Percentiles rank a stretch among this genome's conserved stretches.
Evolutionary conservation across 2,888 invertebrate species (phyloP).

Genomic region (Pachycephus smyrnensis): DNA sequence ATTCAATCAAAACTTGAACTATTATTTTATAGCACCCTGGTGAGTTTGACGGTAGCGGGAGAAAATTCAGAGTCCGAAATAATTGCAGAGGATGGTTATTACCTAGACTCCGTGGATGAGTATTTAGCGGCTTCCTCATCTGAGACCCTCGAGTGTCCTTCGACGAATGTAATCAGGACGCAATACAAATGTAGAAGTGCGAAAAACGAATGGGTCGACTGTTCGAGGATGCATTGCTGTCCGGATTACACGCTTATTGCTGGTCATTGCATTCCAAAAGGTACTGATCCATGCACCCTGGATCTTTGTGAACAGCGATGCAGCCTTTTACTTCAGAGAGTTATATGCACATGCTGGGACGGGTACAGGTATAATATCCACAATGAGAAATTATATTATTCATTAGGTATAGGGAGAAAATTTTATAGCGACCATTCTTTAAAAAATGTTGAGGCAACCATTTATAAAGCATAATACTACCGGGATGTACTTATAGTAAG

Average conservation of each 20-base stretch:
- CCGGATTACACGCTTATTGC: constrained; percentile 73
- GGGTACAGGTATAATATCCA: constrained; percentile 68
- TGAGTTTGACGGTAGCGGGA: background rate
- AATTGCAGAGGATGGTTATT: constrained; percentile 25
- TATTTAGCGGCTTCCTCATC: constrained; percentile 25
- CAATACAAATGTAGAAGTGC: constrained; percentile 72
- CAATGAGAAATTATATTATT: background rate
- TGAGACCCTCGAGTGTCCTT: constrained; percentile 70
- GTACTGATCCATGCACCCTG: constrained; percentile 74
- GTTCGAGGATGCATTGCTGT: constrained; percentile 74
- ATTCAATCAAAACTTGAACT: too few relatives aligned
- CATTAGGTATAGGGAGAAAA: background rate
- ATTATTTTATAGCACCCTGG: background rate
- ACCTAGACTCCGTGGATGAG: constrained; percentile 21
- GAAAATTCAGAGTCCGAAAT: constrained; percentile 6
- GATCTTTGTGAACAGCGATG: constrained; percentile 77
- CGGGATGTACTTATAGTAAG: too few relatives aligned
- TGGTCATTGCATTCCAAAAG: constrained; percentile 73
- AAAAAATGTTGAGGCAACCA: background rate
- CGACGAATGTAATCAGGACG: constrained; percentile 72
- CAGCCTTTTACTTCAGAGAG: constrained; percentile 71
- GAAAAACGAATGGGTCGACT: constrained; percentile 73
- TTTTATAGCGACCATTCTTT: background rate
- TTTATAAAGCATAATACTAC: too few relatives aligned
- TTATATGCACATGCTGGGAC: constrained; percentile 76